Percentiles rank a stretch among this genome's conserved stretches.
Conservation (phyloP, 2,888 invertebrate genomes). For the Drosophila demipolita region DNA sequence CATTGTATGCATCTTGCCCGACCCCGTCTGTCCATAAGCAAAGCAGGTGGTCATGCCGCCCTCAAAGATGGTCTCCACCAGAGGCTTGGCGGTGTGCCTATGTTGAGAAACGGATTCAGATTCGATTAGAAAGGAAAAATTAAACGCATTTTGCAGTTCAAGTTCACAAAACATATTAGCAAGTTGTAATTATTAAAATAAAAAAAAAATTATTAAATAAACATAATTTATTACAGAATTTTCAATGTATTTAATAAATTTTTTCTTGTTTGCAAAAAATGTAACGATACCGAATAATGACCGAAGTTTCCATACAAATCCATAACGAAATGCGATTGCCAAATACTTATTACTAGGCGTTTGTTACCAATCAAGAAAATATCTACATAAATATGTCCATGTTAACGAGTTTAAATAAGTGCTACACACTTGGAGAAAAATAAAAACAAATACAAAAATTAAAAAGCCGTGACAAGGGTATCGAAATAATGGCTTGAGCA, state of each 20-base stretch:
- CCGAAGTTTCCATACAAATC: slow-evolving; percentile 5
- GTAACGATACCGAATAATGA: not conserved
- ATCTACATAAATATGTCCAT: not conserved
- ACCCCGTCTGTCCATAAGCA: slow-evolving; percentile 99
- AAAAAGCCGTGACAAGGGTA: slow-evolving; percentile 1
- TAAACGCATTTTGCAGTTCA: not conserved
- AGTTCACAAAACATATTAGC: not conserved
- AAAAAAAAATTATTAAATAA: too few species aligned
- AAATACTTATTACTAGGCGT: not conserved
- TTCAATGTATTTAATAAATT: slow-evolving; percentile 46
- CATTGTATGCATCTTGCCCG: slow-evolving; percentile 99
- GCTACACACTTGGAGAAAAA: not conserved
- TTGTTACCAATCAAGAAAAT: too few species aligned
- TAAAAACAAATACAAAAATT: too few species aligned
- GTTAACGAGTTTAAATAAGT: not conserved
- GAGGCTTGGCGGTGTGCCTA: slow-evolving; percentile 97
- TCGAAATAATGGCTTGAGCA: slow-evolving; percentile 30
- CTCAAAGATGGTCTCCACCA: slow-evolving; percentile 99
- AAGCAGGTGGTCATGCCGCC: slow-evolving; percentile 99
- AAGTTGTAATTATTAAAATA: too few species aligned
- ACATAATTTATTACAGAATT: too few species aligned
- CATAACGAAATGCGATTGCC: not conserved
- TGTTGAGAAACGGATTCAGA: not conserved
- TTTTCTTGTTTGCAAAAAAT: not conserved
- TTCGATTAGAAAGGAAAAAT: not conserved